Evolutionary conservation across 2,888 invertebrate species (phyloP).

Genomic region (Pseudococcus viburni): DNA sequence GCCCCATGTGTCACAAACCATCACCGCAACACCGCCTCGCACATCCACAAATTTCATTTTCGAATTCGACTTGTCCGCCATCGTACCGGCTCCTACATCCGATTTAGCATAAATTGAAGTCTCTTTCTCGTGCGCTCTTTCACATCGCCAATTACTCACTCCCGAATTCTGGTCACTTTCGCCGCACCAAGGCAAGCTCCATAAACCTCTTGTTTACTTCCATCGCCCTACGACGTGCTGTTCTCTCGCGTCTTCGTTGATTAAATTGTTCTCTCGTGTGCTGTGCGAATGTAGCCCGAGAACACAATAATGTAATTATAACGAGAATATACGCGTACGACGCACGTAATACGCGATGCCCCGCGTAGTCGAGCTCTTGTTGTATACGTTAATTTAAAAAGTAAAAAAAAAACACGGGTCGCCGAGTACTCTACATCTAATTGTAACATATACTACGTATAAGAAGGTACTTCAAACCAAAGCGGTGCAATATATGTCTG

Average conservation of each 20-base stretch:
- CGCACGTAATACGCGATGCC: no score
- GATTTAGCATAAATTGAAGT: neutral
- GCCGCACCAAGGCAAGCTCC: neutral
- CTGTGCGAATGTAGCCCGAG: neutral
- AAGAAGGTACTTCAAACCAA: neutral
- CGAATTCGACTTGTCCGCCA: no score
- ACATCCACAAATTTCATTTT: neutral
- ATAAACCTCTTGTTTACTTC: neutral
- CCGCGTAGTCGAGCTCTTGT: neutral
- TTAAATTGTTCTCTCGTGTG: neutral
- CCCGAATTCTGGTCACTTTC: neutral
- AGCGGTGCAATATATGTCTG: neutral
- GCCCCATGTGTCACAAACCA: neutral
- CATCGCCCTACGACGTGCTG: neutral
- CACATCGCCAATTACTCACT: neutral
- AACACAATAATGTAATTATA: constrained; percentile 1
- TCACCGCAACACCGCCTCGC: neutral
- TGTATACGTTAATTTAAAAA: neutral
- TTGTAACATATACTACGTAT: neutral
- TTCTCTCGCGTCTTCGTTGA: neutral
- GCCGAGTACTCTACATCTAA: neutral
- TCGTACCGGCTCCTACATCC: neutral
- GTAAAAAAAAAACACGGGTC: neutral
- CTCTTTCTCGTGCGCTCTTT: neutral
- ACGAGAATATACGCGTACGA: neutral